These are phyloP conservation scores for Chaetodon auriga DNA, from an alignment of 2,113 vertebrate genomes.

Conservation along the genomic window DNA sequence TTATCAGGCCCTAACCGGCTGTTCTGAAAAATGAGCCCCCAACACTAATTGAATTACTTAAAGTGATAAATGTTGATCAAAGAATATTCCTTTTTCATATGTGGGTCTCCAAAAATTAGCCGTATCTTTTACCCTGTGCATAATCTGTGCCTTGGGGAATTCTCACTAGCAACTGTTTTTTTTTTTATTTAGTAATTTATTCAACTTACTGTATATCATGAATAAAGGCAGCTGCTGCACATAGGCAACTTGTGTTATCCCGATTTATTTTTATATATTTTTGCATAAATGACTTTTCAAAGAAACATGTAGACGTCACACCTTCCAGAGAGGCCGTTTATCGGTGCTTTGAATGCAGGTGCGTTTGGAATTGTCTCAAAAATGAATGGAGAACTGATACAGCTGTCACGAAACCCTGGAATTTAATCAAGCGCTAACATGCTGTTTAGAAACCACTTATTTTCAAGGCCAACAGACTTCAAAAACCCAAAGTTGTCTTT, in stretches of 20 bases:
- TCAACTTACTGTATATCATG: conserved; percentile 30
- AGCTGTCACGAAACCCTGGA: not conserved
- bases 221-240: conserved; percentile 22
- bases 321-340: conserved; percentile 3
- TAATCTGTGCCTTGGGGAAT: conserved; percentile 47
- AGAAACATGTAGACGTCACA: conserved; percentile 3
- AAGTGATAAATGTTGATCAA: conserved; percentile 74
- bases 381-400: conserved; percentile 13
- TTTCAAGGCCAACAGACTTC: conserved; percentile 8
- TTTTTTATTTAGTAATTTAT: conserved; percentile 34
- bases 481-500: not conserved
- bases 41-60: conserved; percentile 66
- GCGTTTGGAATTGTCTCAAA: not conserved
- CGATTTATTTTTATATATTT: conserved; percentile 7
- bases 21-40: conserved; percentile 45
- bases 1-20: conserved; percentile 47
- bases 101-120: conserved; percentile 51
- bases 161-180: conserved; percentile 35
- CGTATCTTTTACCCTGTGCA: conserved; percentile 46
- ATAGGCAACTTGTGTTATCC: not conserved
- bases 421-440: not conserved
- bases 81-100: conserved; percentile 63
- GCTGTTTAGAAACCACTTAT: not conserved
- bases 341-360: conserved; percentile 6
- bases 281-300: conserved; percentile 8